Conservation (phyloP, 2,888 invertebrate species). For the Heliconius sara region DNA sequence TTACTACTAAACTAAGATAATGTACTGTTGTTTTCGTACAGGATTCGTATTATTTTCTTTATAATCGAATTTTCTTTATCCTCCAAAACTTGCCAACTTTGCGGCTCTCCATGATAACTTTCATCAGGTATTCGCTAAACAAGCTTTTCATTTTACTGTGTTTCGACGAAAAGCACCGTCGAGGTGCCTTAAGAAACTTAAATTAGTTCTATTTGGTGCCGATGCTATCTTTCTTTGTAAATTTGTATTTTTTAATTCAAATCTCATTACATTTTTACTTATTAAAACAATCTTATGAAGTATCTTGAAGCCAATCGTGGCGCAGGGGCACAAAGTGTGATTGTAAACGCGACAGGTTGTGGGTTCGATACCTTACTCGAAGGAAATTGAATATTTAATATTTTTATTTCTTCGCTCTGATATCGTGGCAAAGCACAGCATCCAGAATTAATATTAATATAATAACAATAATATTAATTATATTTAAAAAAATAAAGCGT, state of each 20-base stretch:
- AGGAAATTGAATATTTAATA: no score
- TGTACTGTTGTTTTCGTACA: not conserved
- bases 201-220: slow-evolving; percentile 61
- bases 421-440: no score
- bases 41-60: slow-evolving; percentile 71
- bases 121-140: slow-evolving; percentile 68
- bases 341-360: no score
- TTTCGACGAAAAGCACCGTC: slow-evolving; percentile 57
- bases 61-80: slow-evolving; percentile 76
- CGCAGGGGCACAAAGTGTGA: no score
- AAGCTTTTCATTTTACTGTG: slow-evolving; percentile 65
- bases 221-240: slow-evolving; percentile 5
- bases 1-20: not conserved
- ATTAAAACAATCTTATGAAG: not conserved
- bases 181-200: slow-evolving; percentile 64
- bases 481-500: no score
- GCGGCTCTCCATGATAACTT: slow-evolving; percentile 71
- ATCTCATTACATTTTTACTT: not conserved
- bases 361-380: no score
- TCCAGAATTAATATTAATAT: no score
- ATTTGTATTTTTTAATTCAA: slow-evolving; percentile 3
- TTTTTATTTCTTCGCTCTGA: no score
- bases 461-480: no score
- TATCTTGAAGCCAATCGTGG: no score
- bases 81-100: slow-evolving; percentile 73